Base-by-base conservation (phyloP, 2,888 invertebrate species). In the Cataglyphis rosenhaueri region DNA sequence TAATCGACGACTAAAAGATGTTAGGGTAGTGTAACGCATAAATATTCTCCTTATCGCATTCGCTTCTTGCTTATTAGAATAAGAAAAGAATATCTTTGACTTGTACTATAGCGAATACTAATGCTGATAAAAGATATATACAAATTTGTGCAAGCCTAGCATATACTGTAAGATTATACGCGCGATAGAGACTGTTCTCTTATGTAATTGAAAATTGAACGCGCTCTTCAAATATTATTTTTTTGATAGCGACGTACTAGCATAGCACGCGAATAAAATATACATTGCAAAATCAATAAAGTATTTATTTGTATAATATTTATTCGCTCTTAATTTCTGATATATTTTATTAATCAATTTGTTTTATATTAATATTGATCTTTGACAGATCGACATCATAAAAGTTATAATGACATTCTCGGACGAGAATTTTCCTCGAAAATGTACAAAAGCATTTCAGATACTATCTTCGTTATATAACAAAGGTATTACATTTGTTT, bases 61-160 rank as follows among this genome's bases (percentile, higher is more conserved):
- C 18, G 2, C 6, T 12, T 32, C 15, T 32, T 9, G 21, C 41
- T 44, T 32, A 44, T 76, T 76, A 76, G 55, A 76, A 59, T 79
- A 8, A 79, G 70, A 70, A 79, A 78, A 35, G 70, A 21, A 25
- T 44, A 32, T 57, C 38, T 65, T 41, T 55, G 75, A 61, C 41
- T 48, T 38, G 62, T 35, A n/a, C 9, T 18, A 32, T 6, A 3
- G 41, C 3, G 18, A 21, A 52, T 48, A 35, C 41, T 65, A 78
- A 41, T 10, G 12, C 21, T 6, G 38, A 64, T 48, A 21, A 62
- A 32, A 74, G 32, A 10, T 74, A 44, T 44, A 21, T 62, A 74
- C 32, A 62, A 74, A 74, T 62, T 74, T 74, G 38, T 41, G 65
- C 65, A 76, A 25, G 38, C 35, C 62, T 48, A 48, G 35, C 38